Percentiles rank a stretch among this genome's conserved stretches.
These are phyloP conservation scores for Tenthredo mesomela DNA, from an alignment of 2,888 invertebrate species.

Conservation along the genomic window DNA sequence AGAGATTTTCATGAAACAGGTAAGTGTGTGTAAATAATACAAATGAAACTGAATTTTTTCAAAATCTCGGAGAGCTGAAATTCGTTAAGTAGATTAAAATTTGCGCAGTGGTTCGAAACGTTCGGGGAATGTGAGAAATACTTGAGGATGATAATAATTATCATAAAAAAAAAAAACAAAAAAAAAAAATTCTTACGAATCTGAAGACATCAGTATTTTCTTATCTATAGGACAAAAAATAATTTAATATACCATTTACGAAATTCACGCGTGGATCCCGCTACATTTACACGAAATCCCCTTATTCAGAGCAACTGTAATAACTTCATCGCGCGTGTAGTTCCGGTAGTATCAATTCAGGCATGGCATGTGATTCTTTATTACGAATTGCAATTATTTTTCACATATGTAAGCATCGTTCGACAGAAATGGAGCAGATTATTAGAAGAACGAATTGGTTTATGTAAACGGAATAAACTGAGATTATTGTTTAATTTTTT, in stretches of 20 bases:
- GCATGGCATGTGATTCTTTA: neutral
- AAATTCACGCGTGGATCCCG: neutral
- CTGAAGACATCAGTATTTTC: neutral
- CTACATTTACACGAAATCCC: neutral
- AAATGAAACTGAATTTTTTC: neutral
- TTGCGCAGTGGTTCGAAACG: neutral
- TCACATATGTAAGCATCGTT: no score
- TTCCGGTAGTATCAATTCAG: neutral
- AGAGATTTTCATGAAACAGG: neutral
- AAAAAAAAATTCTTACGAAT: no score
- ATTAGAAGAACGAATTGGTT: no score
- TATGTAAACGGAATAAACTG: no score
- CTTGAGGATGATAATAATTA: no score
- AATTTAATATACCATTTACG: neutral
- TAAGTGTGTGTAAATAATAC: neutral
- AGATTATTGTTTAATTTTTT: no score
- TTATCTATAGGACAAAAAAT: neutral
- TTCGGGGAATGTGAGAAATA: neutral
- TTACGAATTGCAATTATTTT: no score
- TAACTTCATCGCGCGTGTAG: neutral
- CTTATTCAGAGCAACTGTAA: neutral
- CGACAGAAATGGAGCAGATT: no score
- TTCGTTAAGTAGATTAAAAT: neutral
- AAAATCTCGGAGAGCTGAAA: neutral
- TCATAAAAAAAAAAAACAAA: no score